Evolutionary conservation across 2,797 vertebrate genomes (phyloP).

Genomic region (Rhinogobio ventralis): DNA sequence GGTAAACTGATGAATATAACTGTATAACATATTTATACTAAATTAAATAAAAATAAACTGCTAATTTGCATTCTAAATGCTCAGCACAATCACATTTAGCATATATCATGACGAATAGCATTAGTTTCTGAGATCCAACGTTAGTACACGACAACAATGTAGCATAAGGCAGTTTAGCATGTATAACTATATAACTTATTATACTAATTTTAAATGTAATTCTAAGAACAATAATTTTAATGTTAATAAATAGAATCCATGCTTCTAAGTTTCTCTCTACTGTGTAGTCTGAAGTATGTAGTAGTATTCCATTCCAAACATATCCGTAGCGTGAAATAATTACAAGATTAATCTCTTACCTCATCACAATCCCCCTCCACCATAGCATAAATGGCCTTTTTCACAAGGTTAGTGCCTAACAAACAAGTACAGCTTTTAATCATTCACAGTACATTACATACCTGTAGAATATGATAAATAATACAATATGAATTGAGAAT

Average conservation of each 20-base stretch:
- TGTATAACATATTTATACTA: not conserved
- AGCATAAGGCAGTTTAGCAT: not conserved
- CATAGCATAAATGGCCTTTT: slow-evolving; percentile 99
- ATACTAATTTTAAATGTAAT: not conserved
- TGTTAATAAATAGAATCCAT: not conserved
- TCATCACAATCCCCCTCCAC: slow-evolving; percentile 99
- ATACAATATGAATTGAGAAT: not conserved
- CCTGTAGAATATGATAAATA: not conserved
- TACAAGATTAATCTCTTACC: slow-evolving; percentile 77
- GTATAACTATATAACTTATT: too few relatives aligned
- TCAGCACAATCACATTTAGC: not conserved
- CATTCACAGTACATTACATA: slow-evolving; percentile 7
- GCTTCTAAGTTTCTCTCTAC: not conserved
- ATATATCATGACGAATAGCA: not conserved
- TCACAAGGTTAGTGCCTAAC: slow-evolving; percentile 99
- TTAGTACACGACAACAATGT: not conserved
- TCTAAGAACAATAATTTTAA: not conserved
- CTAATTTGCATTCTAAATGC: not conserved
- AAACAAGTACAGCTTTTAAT: slow-evolving; percentile 21
- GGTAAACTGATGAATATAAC: not conserved
- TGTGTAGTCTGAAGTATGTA: not conserved
- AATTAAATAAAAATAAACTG: not conserved
- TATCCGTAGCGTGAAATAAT: not conserved
- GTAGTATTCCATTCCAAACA: not conserved
- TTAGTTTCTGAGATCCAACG: not conserved